These are phyloP conservation scores for Tenthredo distinguenda DNA, from an alignment of 2,888 invertebrate species.

Conservation along the genomic window DNA sequence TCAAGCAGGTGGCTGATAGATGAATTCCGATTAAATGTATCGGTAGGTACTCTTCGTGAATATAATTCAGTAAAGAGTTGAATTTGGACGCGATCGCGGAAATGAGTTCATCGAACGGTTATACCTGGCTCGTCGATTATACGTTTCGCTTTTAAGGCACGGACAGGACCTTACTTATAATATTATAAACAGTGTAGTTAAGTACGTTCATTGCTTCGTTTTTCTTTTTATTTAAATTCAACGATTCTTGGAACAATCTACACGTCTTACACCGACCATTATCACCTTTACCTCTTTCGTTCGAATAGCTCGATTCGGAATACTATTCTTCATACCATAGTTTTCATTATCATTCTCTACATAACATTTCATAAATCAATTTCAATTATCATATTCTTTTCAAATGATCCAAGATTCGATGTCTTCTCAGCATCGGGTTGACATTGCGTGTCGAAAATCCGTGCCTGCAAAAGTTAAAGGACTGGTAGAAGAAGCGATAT, in stretches of 20 bases:
- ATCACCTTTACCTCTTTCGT: background rate
- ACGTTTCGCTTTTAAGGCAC: background rate
- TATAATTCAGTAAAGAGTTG: constrained; percentile 29
- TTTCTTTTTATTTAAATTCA: background rate
- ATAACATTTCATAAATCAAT: background rate
- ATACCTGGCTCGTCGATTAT: background rate
- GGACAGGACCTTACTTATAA: background rate
- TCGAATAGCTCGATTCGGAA: background rate
- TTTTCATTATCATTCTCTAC: background rate
- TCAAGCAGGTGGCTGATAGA: background rate
- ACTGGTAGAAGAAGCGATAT: background rate
- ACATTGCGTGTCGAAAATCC: background rate
- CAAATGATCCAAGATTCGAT: background rate
- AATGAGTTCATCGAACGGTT: constrained; percentile 36
- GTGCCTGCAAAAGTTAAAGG: background rate
- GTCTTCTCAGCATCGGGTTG: background rate
- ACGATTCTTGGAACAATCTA: background rate
- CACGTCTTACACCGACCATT: background rate
- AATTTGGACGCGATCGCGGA: constrained; percentile 28
- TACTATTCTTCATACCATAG: background rate
- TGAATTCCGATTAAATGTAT: background rate
- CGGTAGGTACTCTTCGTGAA: background rate
- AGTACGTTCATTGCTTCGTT: background rate
- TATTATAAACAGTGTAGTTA: background rate
- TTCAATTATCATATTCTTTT: background rate